Evolutionary conservation across 2,113 vertebrate genomes (phyloP).

Genomic region (Eptatretus burgeri): DNA sequence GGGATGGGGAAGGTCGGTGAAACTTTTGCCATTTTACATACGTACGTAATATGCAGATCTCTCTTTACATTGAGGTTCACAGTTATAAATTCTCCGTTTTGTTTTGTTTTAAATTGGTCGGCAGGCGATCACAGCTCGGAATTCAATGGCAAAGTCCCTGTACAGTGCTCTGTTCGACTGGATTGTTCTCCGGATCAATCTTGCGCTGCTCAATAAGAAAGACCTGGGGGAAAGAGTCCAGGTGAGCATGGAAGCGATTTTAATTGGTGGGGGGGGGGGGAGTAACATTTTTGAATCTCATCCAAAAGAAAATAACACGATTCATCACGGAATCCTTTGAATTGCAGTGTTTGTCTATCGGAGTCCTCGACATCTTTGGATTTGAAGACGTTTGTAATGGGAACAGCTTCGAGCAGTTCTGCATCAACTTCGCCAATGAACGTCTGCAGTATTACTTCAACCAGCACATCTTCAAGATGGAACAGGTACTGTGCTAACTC

Average conservation of each 20-base stretch:
- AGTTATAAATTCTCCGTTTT: too few relatives aligned
- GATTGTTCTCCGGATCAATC: conserved; percentile 98
- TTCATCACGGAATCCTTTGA: neutral
- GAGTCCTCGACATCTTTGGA: conserved; percentile 5
- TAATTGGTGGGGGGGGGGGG: too few relatives aligned
- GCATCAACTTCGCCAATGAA: conserved; percentile 5
- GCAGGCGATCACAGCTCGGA: conserved; percentile 62
- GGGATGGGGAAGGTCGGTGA: too few relatives aligned
- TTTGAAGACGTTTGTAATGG: neutral
- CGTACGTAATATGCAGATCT: too few relatives aligned
- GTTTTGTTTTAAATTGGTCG: conserved; percentile 8
- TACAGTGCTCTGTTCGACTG: conserved; percentile 95
- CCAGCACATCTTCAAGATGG: conserved; percentile 7
- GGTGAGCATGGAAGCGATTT: conserved; percentile 18
- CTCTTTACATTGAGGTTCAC: too few relatives aligned
- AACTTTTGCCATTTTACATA: too few relatives aligned
- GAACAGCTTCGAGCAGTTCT: conserved; percentile 6
- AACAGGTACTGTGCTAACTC: neutral
- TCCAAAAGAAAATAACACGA: too few relatives aligned
- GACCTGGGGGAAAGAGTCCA: conserved; percentile 56
- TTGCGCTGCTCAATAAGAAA: conserved; percentile 61
- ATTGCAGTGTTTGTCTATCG: conserved; percentile 7
- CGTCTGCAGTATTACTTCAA: conserved; percentile 3
- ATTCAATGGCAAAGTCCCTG: conserved; percentile 87
- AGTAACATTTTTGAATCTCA: too few relatives aligned